These are phyloP conservation scores for Semaprochilodus insignis DNA, from an alignment of 2,797 vertebrate genomes.

Conservation along the genomic window DNA sequence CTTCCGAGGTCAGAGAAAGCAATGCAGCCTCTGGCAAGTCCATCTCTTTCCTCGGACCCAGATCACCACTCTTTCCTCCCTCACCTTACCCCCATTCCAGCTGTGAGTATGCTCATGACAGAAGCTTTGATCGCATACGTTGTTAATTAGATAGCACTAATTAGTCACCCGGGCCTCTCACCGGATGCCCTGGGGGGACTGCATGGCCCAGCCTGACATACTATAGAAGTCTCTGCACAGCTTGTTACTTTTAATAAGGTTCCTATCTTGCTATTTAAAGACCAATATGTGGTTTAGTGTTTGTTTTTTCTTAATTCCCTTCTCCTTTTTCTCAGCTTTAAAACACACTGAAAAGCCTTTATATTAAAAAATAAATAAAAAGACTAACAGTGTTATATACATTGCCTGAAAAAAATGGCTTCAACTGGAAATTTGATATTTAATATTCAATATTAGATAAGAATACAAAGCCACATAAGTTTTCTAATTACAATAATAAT, in stretches of 20 bases:
- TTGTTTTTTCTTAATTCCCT: slow-evolving; percentile 25
- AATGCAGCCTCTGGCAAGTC: slow-evolving; percentile 9
- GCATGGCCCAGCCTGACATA: slow-evolving; percentile 37
- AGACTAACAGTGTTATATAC: no score
- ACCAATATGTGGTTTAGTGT: slow-evolving; percentile 21
- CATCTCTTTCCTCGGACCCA: slow-evolving; percentile 12
- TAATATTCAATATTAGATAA: neutral
- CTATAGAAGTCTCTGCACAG: slow-evolving; percentile 27
- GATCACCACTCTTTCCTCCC: neutral
- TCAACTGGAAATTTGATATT: neutral
- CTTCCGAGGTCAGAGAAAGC: slow-evolving; percentile 2
- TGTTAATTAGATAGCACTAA: slow-evolving; percentile 62
- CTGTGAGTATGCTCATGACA: slow-evolving; percentile 21
- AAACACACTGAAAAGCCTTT: neutral
- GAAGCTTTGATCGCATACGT: slow-evolving; percentile 54
- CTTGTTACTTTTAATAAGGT: slow-evolving; percentile 57
- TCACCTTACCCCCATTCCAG: neutral
- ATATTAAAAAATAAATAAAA: neutral
- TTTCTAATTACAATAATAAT: neutral
- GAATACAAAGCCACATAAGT: neutral
- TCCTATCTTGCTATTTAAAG: slow-evolving; percentile 41
- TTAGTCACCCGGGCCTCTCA: slow-evolving; percentile 44
- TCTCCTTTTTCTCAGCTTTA: neutral
- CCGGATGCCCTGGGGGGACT: slow-evolving; percentile 31
- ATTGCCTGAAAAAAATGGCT: neutral